Evolutionary conservation across 2,888 invertebrate species (phyloP).

Genomic region (Heterodera filipjevi): DNA sequence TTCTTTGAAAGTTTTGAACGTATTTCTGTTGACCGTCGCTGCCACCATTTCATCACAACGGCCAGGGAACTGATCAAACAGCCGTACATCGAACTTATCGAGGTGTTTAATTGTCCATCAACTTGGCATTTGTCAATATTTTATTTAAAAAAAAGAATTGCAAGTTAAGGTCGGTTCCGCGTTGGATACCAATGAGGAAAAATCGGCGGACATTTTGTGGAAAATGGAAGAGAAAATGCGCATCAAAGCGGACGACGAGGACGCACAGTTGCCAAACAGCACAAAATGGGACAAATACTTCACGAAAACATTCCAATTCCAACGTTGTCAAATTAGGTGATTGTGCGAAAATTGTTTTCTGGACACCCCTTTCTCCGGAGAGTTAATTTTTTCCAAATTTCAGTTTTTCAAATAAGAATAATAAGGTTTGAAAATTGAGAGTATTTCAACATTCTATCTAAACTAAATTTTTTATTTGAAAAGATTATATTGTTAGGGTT

Average conservation of each 20-base stretch:
- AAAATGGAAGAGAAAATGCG: constrained; percentile 32
- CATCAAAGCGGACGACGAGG: constrained; percentile 20
- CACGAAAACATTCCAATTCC: constrained; percentile 48
- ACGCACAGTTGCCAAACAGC: constrained; percentile 6
- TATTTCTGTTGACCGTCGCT: constrained; percentile 53
- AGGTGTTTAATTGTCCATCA: constrained; percentile 26
- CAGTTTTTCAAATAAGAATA: too few species aligned
- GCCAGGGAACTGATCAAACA: constrained; percentile 53
- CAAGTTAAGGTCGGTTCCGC: constrained; percentile 25
- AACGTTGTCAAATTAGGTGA: constrained; percentile 47
- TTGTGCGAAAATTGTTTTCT: background rate
- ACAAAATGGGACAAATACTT: constrained; percentile 35
- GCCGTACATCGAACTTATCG: constrained; percentile 47
- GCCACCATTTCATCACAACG: constrained; percentile 49
- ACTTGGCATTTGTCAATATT: background rate
- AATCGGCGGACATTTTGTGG: background rate
- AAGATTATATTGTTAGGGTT: too few species aligned
- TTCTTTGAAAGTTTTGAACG: constrained; percentile 38
- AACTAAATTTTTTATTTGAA: too few species aligned
- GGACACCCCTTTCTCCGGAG: too few species aligned
- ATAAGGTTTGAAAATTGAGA: too few species aligned
- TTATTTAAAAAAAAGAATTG: background rate
- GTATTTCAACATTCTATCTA: too few species aligned
- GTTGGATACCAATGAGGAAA: constrained; percentile 13
- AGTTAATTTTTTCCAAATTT: too few species aligned